These are phyloP conservation scores for Notocelia uddmanniana DNA, from an alignment of 2,888 invertebrate species.

Conservation along the genomic window DNA sequence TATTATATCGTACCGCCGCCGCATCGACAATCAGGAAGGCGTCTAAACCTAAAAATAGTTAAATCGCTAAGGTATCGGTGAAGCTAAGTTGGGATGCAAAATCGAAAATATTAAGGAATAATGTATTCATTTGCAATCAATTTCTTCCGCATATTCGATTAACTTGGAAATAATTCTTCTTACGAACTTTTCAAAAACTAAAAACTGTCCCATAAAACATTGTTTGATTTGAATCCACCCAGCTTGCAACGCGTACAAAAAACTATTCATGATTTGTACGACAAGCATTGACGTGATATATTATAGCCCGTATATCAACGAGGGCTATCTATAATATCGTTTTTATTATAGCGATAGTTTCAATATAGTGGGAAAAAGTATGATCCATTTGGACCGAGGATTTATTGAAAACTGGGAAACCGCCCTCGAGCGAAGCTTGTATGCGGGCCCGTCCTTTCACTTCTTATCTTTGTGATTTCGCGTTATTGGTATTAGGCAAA, in stretches of 20 bases:
- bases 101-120: no score
- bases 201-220: not conserved
- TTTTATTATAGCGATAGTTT: conserved; percentile 71
- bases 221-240: conserved; percentile 18
- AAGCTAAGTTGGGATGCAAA: no score
- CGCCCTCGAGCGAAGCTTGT: conserved; percentile 44
- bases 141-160: not conserved
- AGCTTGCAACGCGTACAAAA: conserved; percentile 54
- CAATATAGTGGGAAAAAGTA: conserved; percentile 65
- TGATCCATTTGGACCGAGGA: conserved; percentile 64
- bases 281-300: conserved; percentile 73
- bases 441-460: conserved; percentile 47
- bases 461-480: conserved; percentile 37
- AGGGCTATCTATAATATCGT: conserved; percentile 62
- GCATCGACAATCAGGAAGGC: no score
- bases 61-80: no score
- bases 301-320: conserved; percentile 65
- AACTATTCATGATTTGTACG: conserved; percentile 74
- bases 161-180: not conserved
- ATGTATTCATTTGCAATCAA: no score
- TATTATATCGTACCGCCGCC: no score
- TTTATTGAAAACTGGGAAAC: conserved; percentile 66
- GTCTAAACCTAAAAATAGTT: no score
- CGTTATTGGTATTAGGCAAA: conserved; percentile 39
- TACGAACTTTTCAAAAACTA: not conserved